These are phyloP conservation scores for Apus apus DNA, from an alignment of 2,113 vertebrate species.

Conservation along the genomic window DNA sequence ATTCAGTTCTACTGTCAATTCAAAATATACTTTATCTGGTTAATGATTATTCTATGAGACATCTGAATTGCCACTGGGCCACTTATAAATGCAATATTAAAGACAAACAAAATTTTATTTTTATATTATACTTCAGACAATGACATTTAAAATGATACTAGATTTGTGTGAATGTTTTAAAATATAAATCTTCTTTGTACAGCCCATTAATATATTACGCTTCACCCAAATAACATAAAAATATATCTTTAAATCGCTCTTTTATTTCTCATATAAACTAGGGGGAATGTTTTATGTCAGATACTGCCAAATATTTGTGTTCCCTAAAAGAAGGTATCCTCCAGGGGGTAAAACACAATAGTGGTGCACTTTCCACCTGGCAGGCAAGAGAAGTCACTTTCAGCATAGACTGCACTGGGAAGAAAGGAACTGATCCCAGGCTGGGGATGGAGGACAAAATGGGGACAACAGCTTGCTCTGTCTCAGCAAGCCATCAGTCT, in stretches of 20 bases:
- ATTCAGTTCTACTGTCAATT: constrained; percentile 72
- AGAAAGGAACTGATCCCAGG: neutral
- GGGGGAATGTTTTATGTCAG: neutral
- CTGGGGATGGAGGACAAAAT: neutral
- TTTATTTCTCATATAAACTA: constrained; percentile 46
- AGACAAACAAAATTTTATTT: constrained; percentile 65
- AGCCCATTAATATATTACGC: constrained; percentile 66
- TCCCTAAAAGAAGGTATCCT: constrained; percentile 24
- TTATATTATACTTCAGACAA: constrained; percentile 50
- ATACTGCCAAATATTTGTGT: constrained; percentile 43
- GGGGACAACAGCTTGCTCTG: neutral
- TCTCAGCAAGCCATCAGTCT: neutral
- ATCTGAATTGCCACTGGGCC: constrained; percentile 63
- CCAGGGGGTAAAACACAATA: constrained; percentile 1
- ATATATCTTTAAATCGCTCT: constrained; percentile 53
- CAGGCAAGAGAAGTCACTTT: neutral
- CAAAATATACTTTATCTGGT: constrained; percentile 71
- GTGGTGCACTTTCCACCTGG: constrained; percentile 27
- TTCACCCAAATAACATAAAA: constrained; percentile 54
- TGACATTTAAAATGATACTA: constrained; percentile 60
- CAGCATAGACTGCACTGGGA: neutral
- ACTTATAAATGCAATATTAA: constrained; percentile 65
- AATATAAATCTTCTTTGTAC: constrained; percentile 64
- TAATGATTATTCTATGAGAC: constrained; percentile 54
- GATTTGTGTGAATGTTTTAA: constrained; percentile 58